Conservation (phyloP, 2,113 vertebrate species). For the Columbina picui region DNA sequence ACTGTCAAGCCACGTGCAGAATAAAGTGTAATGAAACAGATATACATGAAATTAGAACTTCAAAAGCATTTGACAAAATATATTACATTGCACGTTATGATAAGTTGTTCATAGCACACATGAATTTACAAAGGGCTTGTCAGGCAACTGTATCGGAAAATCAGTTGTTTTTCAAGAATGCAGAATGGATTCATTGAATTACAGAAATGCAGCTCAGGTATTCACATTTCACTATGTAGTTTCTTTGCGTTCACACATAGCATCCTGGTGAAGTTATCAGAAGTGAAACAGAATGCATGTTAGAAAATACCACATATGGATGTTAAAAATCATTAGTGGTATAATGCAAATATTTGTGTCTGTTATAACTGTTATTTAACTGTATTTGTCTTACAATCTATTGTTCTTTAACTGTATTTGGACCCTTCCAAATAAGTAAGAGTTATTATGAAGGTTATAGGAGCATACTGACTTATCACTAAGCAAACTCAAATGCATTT, state of each 20-base stretch:
- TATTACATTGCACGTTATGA: neutral
- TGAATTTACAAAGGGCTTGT: constrained; percentile 29
- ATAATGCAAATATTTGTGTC: neutral
- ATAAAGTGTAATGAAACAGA: neutral
- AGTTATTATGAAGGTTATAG: neutral
- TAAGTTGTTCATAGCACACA: neutral
- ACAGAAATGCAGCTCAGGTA: neutral
- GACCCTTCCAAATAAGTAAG: neutral
- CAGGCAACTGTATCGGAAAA: constrained; percentile 2
- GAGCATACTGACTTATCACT: neutral
- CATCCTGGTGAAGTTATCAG: neutral
- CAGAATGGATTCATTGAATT: neutral
- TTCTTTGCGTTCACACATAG: neutral
- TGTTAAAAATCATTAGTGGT: neutral
- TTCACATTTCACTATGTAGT: neutral
- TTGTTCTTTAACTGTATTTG: neutral
- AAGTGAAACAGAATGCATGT: neutral
- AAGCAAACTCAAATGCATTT: neutral
- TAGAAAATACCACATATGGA: neutral
- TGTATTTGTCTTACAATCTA: neutral
- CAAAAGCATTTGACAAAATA: constrained; percentile 21
- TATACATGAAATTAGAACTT: constrained; percentile 6
- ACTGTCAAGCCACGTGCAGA: neutral
- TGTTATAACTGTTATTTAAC: neutral
- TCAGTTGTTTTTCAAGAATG: neutral